Evolutionary conservation across 2,113 vertebrate species (phyloP).

Genomic region (Psittacus erithacus): DNA sequence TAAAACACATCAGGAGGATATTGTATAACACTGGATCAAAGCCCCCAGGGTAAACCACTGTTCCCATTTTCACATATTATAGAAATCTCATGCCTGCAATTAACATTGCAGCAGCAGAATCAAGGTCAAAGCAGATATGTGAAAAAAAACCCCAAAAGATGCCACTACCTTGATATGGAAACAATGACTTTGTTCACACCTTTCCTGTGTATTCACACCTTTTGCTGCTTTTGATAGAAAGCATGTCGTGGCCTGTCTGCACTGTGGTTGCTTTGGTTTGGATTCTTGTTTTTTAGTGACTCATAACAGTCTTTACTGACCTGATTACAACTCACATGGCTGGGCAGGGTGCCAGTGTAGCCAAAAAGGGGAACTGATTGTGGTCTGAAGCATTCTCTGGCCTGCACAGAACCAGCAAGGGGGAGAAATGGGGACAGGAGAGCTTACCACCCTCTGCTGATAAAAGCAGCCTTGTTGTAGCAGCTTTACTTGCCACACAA

Average conservation of each 20-base stretch:
- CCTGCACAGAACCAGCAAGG: not conserved
- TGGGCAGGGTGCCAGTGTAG: fast-evolving
- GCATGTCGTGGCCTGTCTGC: not conserved
- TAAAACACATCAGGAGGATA: not conserved
- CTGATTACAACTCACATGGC: not conserved
- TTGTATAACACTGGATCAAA: not conserved
- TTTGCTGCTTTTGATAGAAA: not conserved
- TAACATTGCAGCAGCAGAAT: not conserved
- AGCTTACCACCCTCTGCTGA: not conserved
- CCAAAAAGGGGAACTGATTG: not conserved
- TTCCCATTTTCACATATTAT: not conserved
- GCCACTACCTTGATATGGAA: not conserved
- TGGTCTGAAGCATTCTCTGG: not conserved
- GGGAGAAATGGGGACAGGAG: not conserved
- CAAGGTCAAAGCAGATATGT: not conserved
- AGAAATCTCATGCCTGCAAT: not conserved
- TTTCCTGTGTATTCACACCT: not conserved
- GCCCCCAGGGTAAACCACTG: not conserved
- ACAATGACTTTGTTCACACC: not conserved
- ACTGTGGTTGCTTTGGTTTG: not conserved
- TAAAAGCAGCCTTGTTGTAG: not conserved
- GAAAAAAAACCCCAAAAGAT: not conserved
- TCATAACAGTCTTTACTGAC: not conserved
- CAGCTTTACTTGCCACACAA: not conserved
- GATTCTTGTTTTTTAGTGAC: not conserved